Evolutionary conservation across 2,797 vertebrate species (phyloP).

Genomic region (Peromyscus attwateri): DNA sequence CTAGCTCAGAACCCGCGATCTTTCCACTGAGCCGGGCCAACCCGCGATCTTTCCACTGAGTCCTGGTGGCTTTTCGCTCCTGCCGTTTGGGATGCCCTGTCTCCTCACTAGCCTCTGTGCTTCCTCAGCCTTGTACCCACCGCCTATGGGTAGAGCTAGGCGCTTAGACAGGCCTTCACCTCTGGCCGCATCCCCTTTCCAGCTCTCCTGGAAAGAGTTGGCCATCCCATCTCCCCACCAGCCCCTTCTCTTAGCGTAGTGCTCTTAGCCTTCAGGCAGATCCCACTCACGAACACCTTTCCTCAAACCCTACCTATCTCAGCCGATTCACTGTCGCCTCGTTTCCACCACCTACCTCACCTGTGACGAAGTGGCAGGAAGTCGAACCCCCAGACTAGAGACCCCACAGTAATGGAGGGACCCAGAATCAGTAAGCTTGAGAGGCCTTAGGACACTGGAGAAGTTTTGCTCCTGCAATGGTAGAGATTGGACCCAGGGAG

Average conservation of each 20-base stretch:
- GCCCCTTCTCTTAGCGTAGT: not conserved
- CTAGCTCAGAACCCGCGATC: not conserved
- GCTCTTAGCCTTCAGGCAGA: not conserved
- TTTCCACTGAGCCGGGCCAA: not conserved
- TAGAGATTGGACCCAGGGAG: not conserved
- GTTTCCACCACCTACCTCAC: not conserved
- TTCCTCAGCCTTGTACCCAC: not conserved
- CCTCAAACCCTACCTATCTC: not conserved
- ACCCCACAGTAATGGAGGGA: not conserved
- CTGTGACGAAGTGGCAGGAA: not conserved
- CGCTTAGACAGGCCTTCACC: not conserved
- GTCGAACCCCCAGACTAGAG: not conserved
- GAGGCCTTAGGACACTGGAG: slow-evolving; percentile 1
- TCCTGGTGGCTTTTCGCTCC: not conserved
- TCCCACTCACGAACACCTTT: not conserved
- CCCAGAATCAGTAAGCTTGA: slow-evolving; percentile 12
- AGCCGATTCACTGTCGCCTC: not conserved
- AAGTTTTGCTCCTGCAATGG: not conserved
- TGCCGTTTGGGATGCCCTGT: not conserved
- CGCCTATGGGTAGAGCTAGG: not conserved
- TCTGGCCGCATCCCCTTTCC: not conserved
- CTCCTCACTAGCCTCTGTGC: not conserved
- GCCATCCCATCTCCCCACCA: not conserved
- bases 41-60: too few species aligned
- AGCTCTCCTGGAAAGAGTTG: not conserved